phyloP scores from a whole-genome alignment of 2,888 invertebrate genomes.

The Sinotaia quadrata region DNA sequence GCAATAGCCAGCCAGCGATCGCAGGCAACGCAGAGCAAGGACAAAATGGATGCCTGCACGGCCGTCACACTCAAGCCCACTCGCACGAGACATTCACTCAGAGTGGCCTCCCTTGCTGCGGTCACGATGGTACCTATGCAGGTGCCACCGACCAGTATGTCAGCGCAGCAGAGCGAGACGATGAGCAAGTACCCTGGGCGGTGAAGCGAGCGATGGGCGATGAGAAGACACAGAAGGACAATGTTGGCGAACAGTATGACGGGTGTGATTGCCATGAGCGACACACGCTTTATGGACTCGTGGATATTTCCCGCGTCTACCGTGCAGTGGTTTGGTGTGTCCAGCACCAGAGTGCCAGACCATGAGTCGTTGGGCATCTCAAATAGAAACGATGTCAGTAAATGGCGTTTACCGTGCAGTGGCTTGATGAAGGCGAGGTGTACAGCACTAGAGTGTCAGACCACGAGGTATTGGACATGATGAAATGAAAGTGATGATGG shows the following conservation, averaged over 20 bases:
- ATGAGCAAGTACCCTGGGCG: slow-evolving; percentile 52
- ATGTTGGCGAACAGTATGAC: slow-evolving; percentile 48
- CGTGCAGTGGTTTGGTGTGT: no score
- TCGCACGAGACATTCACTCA: slow-evolving; percentile 46
- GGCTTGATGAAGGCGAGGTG: no score
- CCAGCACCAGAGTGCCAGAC: no score
- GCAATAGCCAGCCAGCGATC: slow-evolving; percentile 61
- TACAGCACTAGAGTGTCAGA: not conserved
- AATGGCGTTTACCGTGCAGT: not conserved
- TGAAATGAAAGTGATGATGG: no score
- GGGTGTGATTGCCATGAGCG: slow-evolving; percentile 46
- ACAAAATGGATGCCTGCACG: slow-evolving; percentile 47
- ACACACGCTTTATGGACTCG: slow-evolving; percentile 45
- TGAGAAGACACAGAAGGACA: slow-evolving; percentile 43
- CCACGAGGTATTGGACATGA: no score
- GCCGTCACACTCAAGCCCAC: slow-evolving; percentile 49
- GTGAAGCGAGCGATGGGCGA: slow-evolving; percentile 41
- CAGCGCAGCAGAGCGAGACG: slow-evolving; percentile 50
- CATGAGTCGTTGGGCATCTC: no score
- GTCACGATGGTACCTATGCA: slow-evolving; percentile 52
- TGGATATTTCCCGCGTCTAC: slow-evolving; percentile 43
- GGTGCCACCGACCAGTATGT: slow-evolving; percentile 51
- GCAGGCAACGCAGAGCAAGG: slow-evolving; percentile 55
- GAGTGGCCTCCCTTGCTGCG: slow-evolving; percentile 39
- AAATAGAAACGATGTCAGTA: not conserved